Evolutionary conservation across 2,888 invertebrate genomes (phyloP), one percentile per base, ranked within the genome.

Genomic region (Morpho achilles): DNA sequence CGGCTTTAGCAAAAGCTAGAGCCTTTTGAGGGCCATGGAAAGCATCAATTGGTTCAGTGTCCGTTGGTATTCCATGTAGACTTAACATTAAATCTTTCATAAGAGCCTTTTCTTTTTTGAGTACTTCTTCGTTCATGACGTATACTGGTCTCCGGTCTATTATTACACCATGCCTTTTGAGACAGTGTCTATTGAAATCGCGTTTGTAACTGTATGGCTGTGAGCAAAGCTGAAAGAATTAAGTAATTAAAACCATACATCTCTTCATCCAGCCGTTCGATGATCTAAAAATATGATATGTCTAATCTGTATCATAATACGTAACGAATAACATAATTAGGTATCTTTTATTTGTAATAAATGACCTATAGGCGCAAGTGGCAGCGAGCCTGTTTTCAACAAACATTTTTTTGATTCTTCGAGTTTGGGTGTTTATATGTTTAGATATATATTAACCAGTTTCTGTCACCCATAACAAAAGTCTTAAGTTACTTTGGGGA

Each of bases 191-290:
- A 55, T 80, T 84, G 64, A 87, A 87, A 63, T 87, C 87, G 59
- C 76, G 77, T 63, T 84, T 86, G 68, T 87, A 86, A 60, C 87
- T 85, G 68, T 87, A 87, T 3, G 86, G 82, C 61, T 84, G 86
- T 0, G 79, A 78, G 65, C 87, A 87, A 40, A 87, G 72, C 82
- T 86, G 78, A 41, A 78, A 78, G n/a, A 48, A 58, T 49, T 2
- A 48, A 8, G 1, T 16, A 9, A 5, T 16, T 4, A 46, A 46
- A 46, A 16, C 4, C n/a, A 46, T 46, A 46, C 16, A 10, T 46
- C 32, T 32, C 32, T 32, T 2, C 32, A 32, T 32, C 1, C 16
- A 16, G 16, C 1, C 16, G 16, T 16, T 32, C 32, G 32, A 32
- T 32, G 32, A 32, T 32, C 3, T 32, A 32, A 2, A 32, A 32